Percentiles rank a stretch among this genome's conserved stretches.
These are phyloP conservation scores for Drosophila fuyamai DNA, from an alignment of 1,140 invertebrate species.

Conservation along the genomic window DNA sequence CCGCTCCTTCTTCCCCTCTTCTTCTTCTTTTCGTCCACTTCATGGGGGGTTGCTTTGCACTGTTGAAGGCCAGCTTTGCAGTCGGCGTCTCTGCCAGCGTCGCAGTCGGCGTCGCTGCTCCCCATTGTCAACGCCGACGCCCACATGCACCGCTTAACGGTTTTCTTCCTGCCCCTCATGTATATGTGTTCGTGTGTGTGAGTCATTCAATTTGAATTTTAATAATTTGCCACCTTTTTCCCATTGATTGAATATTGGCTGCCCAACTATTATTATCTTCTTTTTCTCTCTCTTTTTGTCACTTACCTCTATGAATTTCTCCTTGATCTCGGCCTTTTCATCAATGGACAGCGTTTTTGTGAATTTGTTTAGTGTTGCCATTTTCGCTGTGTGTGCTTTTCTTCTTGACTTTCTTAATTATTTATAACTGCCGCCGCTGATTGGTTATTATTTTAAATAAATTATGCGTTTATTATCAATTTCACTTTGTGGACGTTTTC, in stretches of 20 bases:
- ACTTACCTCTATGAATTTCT: conserved; percentile 84
- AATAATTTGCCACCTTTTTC: conserved; percentile 33
- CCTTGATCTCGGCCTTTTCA: conserved; percentile 83
- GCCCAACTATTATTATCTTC: background rate
- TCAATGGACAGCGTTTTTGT: conserved; percentile 83
- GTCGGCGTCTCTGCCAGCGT: conserved; percentile 29
- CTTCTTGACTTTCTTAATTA: conserved; percentile 50
- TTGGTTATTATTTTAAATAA: conserved; percentile 74
- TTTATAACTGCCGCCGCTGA: conserved; percentile 49
- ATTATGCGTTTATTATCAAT: conserved; percentile 67
- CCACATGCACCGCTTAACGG: conserved; percentile 78
- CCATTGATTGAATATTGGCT: conserved; percentile 29
- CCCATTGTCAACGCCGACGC: conserved; percentile 49
- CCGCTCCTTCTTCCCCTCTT: conserved; percentile 14
- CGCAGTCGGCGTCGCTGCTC: conserved; percentile 33
- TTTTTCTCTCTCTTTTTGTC: conserved; percentile 23
- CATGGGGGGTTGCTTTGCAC: conserved; percentile 71
- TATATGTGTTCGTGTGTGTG: conserved; percentile 35
- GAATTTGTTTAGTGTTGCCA: conserved; percentile 83
- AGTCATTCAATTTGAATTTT: conserved; percentile 69
- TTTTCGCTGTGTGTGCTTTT: conserved; percentile 46
- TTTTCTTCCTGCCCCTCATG: conserved; percentile 17
- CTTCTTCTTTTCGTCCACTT: conserved; percentile 34
- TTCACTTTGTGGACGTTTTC: conserved; percentile 62
- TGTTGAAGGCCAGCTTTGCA: conserved; percentile 71